Evolutionary conservation across 2,888 invertebrate genomes (phyloP), one percentile per base, ranked within the genome.

Genomic region (Xanthia togata): DNA sequence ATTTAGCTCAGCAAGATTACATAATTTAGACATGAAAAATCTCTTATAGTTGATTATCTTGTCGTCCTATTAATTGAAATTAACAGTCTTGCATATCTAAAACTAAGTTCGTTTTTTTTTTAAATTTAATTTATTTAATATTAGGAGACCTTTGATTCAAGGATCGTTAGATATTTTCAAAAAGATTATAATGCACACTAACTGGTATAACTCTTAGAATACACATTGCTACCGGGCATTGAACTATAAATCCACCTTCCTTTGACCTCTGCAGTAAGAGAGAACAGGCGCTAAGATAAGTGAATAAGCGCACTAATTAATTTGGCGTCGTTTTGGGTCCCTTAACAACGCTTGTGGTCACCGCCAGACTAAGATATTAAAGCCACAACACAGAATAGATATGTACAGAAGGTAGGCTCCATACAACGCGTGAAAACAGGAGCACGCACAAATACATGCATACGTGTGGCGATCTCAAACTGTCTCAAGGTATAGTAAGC

Each of bases 241-340:
- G 17, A 44, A 53, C 67, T 53, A 17, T 20, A 35, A 62, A 2
- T 50, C 9, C 35, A 63, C 62, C 38, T 60, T 53, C 14, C 38
- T 6, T 11, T 31, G 31, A 23, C 38, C 68, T 68, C 23, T 59
- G 20, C 53, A 5, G 50, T 44, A 44, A 44, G 4, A 14, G 31
- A 50, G 35, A 73, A 70, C 31, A 71, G n/a, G 50, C 70, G 67
- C 41, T n/a, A 70, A 73, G 76, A 73, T 85, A 69, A 85, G 76
- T 67, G 82, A 76, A 85, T 85, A 67, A 73, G 83, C 70, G 50
- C 2, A 55, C 70, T 84, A 86, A 85, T 85, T 85, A 83, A 85
- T 86, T 80, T 71, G 50, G 44, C 70, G 60, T 72, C 75, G 73
- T 85, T 76, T 55, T 53, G 47, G 68, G 77, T 67, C 74, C 70